These are phyloP conservation scores for Parasteatoda lunata DNA, from an alignment of 2,888 invertebrate species.

Conservation along the genomic window DNA sequence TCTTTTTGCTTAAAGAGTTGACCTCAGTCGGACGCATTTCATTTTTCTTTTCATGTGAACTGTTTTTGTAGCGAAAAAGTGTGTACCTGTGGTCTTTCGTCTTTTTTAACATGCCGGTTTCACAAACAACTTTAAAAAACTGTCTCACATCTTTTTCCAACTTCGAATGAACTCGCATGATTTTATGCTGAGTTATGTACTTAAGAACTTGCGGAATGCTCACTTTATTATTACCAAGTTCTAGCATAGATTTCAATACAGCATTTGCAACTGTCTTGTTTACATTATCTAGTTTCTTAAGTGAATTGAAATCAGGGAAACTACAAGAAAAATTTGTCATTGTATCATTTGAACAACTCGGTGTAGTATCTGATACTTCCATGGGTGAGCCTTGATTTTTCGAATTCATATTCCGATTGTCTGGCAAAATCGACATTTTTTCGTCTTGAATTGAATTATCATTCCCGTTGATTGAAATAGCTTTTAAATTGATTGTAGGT, in stretches of 20 bases:
- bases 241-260: constrained; percentile 1
- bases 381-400: background rate
- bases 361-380: background rate
- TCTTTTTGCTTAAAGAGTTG: background rate
- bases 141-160: constrained; percentile 6
- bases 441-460: no score
- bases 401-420: background rate
- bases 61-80: background rate
- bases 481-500: no score
- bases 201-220: constrained; percentile 17
- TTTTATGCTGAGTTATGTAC: constrained; percentile 2
- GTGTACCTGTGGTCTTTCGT: background rate
- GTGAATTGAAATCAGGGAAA: background rate
- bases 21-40: background rate
- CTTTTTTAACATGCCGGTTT: constrained; percentile 6
- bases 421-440: no score
- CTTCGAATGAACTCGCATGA: constrained; percentile 8
- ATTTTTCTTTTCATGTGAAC: constrained; percentile 1
- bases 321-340: background rate
- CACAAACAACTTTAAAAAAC: constrained; percentile 10
- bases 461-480: no score
- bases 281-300: constrained; percentile 1
- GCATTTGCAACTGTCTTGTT: constrained; percentile 24
- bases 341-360: background rate
- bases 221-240: background rate